Evolutionary conservation across 2,797 vertebrate species (phyloP).

Genomic region (Pygocentrus nattereri): DNA sequence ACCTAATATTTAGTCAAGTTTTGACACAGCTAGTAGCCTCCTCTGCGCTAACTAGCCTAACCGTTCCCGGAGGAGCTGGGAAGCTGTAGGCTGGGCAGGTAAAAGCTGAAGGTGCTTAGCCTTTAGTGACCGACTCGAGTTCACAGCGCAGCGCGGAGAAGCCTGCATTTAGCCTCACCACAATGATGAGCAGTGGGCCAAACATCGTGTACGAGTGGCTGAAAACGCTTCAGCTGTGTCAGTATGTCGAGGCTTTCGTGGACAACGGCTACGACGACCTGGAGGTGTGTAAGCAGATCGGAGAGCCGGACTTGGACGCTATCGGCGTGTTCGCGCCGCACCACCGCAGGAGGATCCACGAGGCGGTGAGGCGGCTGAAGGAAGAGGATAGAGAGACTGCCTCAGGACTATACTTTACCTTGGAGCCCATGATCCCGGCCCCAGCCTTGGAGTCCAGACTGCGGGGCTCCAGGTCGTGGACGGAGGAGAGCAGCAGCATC

Average conservation of each 20-base stretch:
- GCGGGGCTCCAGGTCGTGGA: constrained; percentile 83
- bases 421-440: constrained; percentile 86
- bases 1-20: neutral
- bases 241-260: constrained; percentile 95
- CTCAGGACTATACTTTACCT: constrained; percentile 91
- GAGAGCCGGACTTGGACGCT: constrained; percentile 96
- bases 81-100: neutral
- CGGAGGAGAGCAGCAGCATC: constrained; percentile 72
- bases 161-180: constrained; percentile 45
- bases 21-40: neutral
- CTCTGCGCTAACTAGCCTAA: neutral
- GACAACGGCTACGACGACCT: constrained; percentile 98
- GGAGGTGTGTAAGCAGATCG: constrained; percentile 98
- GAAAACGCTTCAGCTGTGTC: constrained; percentile 91
- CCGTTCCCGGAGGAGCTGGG: neutral
- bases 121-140: neutral
- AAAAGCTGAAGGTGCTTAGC: too few relatives aligned
- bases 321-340: constrained; percentile 92
- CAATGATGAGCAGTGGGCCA: constrained; percentile 87
- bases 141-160: too few relatives aligned
- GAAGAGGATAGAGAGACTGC: constrained; percentile 89
- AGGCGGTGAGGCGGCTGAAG: constrained; percentile 90
- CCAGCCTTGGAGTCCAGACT: constrained; percentile 80
- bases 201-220: constrained; percentile 98
- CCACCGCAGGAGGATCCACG: constrained; percentile 91